A percentile compares a stretch with the other conserved stretches of the same genome.
These are phyloP conservation scores for Xenops minutus DNA, from an alignment of 2,797 vertebrate species.

Conservation along the genomic window DNA sequence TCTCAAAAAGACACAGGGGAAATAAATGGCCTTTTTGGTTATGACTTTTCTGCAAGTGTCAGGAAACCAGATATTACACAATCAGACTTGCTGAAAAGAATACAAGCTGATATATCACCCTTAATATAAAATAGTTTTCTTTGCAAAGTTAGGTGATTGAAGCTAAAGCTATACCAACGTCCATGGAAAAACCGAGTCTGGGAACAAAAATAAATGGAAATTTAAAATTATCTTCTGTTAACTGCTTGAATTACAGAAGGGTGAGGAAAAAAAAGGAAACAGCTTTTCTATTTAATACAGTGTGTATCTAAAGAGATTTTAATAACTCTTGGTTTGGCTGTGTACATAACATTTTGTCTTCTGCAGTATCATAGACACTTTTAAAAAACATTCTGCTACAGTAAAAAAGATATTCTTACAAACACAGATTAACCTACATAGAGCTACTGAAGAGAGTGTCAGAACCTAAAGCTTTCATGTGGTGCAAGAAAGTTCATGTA, in stretches of 20 bases:
- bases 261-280: background rate
- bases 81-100: background rate
- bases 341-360: background rate
- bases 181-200: background rate
- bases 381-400: background rate
- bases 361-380: background rate
- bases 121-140: background rate
- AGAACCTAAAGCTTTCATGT: background rate
- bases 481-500: background rate
- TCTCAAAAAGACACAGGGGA: slow-evolving; percentile 9
- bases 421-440: background rate
- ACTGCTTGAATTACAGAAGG: background rate
- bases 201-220: background rate
- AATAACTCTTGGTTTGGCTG: background rate
- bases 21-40: background rate
- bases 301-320: background rate
- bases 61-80: background rate
- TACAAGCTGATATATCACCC: background rate
- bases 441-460: background rate
- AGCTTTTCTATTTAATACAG: background rate
- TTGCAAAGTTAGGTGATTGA: background rate
- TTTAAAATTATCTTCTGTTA: background rate
- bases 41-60: background rate
- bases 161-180: background rate
- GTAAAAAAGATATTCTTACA: background rate